Conservation (phyloP, 2,797 vertebrate species). For the Oreonectes daqikongensis region DNA sequence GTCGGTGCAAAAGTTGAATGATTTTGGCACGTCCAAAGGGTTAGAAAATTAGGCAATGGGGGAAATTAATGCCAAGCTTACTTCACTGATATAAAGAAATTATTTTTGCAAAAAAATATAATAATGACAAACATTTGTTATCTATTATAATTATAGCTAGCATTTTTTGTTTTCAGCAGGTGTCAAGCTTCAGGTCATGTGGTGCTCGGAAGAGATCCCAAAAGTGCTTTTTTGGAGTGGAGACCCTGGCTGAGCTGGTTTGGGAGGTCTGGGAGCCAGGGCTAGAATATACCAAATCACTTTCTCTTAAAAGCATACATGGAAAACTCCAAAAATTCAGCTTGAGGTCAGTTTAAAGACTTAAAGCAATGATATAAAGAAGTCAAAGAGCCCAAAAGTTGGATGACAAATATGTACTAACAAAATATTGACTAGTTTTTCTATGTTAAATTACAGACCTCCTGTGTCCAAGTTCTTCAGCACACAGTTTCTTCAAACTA, state of each 20-base stretch:
- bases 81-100: background rate
- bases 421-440: background rate
- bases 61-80: too few relatives aligned
- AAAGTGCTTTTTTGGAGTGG: constrained; percentile 80
- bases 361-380: too few relatives aligned
- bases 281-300: constrained; percentile 79
- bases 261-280: constrained; percentile 87
- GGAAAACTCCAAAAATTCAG: constrained; percentile 82
- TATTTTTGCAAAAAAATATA: background rate
- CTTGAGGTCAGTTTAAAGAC: constrained; percentile 77
- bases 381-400: background rate
- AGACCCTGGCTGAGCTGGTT: constrained; percentile 77
- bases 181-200: constrained; percentile 13
- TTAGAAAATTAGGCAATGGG: too few relatives aligned
- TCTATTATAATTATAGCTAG: background rate
- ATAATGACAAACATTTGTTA: background rate
- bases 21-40: too few relatives aligned
- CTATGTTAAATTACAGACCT: constrained; percentile 67
- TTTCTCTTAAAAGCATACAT: constrained; percentile 84
- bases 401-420: background rate
- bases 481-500: constrained; percentile 75
- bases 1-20: background rate
- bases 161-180: constrained; percentile 35
- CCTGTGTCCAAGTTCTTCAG: constrained; percentile 83
- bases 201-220: constrained; percentile 56